These are phyloP conservation scores for Cloeon dipterum DNA, from an alignment of 2,888 invertebrate species.

Conservation along the genomic window DNA sequence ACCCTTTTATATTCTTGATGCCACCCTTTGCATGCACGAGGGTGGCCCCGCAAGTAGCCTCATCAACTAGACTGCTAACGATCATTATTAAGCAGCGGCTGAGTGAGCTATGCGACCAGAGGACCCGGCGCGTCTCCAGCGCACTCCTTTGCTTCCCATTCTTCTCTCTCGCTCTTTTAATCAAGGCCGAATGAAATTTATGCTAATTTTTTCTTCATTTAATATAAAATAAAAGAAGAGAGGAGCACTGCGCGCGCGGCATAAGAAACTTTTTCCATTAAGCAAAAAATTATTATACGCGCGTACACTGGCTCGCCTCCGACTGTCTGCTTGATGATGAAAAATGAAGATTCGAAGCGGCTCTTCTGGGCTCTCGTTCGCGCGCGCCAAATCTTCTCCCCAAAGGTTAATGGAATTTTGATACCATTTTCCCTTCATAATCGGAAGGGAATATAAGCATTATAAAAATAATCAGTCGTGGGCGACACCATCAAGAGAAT, in stretches of 20 bases:
- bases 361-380: no score
- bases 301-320: no score
- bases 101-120: no score
- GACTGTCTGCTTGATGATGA: slow-evolving; percentile 1
- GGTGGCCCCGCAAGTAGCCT: background rate
- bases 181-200: slow-evolving; percentile 1
- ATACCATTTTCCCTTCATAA: background rate
- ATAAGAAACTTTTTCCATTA: slow-evolving; percentile 2
- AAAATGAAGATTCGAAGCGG: slow-evolving; percentile 1
- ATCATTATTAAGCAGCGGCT: no score
- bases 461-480: no score
- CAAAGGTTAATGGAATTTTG: slow-evolving; percentile 1
- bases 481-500: no score
- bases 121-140: background rate
- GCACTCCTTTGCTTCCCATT: background rate
- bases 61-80: slow-evolving; percentile 1
- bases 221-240: no score
- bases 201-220: slow-evolving; percentile 1
- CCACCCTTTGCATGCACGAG: background rate
- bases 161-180: background rate
- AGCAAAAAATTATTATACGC: background rate
- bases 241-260: background rate
- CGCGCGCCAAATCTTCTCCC: background rate
- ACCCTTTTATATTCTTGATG: no score
- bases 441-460: no score